phyloP scores from a whole-genome alignment of 2,797 vertebrate genomes.

The Okamejei kenojei region DNA sequence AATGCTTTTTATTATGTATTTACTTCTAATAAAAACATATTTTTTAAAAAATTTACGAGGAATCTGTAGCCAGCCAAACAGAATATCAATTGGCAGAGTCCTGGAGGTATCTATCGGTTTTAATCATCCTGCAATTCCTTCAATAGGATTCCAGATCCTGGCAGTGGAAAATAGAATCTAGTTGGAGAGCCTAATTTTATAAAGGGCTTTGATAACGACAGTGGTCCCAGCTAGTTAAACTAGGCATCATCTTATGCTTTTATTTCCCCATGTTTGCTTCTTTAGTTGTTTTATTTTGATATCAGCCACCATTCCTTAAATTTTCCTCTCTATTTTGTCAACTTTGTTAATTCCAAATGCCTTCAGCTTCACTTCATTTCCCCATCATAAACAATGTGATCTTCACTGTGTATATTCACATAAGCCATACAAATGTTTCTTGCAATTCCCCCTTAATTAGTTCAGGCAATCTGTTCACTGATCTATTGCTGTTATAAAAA shows the following conservation, averaged over 20 bases:
- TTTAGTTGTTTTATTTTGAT: not conserved
- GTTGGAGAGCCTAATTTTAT: not conserved
- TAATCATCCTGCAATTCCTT: not conserved
- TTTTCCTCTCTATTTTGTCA: not conserved
- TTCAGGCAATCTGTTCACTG: not conserved
- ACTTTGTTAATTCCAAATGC: not conserved
- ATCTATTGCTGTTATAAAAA: not conserved
- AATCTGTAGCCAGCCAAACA: not conserved
- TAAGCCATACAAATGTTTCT: not conserved
- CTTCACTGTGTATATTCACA: not conserved
- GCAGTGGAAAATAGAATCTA: not conserved
- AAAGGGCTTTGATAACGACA: not conserved
- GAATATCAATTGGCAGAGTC: not conserved
- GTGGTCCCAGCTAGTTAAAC: not conserved
- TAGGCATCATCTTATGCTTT: not conserved
- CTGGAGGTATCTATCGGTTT: not conserved
- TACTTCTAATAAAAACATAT: too few relatives aligned
- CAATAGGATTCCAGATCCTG: not conserved
- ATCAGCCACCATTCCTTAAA: not conserved
- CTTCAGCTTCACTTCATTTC: not conserved
- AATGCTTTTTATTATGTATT: too few relatives aligned
- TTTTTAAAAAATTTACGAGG: too few relatives aligned
- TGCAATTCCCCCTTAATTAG: not conserved
- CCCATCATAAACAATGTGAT: not conserved
- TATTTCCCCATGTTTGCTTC: not conserved